Base-by-base conservation (phyloP, 1,140 invertebrate species). In the Neodiprion virginianus region DNA sequence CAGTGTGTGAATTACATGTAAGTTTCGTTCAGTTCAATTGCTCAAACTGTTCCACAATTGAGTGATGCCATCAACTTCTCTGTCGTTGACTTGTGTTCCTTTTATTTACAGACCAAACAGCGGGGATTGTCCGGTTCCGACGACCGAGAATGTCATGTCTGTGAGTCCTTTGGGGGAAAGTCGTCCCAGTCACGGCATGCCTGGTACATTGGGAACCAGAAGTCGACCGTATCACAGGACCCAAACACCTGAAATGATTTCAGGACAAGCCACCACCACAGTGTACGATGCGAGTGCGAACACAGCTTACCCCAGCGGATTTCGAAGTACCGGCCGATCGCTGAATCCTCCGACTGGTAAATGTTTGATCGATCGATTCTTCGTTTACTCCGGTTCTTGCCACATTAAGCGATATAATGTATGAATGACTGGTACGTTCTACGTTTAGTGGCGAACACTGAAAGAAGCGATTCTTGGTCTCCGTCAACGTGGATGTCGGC, bases 1-100 rank as follows among this genome's bases (percentile, higher is more conserved):
- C 90, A 92, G 78, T 92, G 91, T 79, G 83, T 87, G 53, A 91
- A 91, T 79, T 91, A 91, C 74, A 89, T 90, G 91, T 91, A 84
- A 89, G 88, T 85, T 71, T 40, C 65, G 47, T 8, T 73, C 47
- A 17, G 1, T 40, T 40, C 72, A 48, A 65, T 2, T 61, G 28
- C 28, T 17, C n/a, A 17, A 17, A 5, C n/a, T 7, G 3, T 61
- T 5, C n/a, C 53, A 61, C 53, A 8, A 40, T 40, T 40, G 28
- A 40, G 28, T 40, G 28, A 40, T 40, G 5, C 28, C 28, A 40
- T 40, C 28, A 40, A 40, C 28, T 40, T 40, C 4, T 61, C n/a
- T 61, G 53, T 12, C 53, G 53, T 61, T 72, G 53, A 23, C 71
- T 72, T 14, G 71, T 40, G 69, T 75, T 77, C 65, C 68, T 87